Conservation (phyloP, 2,797 vertebrate genomes). For the Odontamblyopus rebecca region DNA sequence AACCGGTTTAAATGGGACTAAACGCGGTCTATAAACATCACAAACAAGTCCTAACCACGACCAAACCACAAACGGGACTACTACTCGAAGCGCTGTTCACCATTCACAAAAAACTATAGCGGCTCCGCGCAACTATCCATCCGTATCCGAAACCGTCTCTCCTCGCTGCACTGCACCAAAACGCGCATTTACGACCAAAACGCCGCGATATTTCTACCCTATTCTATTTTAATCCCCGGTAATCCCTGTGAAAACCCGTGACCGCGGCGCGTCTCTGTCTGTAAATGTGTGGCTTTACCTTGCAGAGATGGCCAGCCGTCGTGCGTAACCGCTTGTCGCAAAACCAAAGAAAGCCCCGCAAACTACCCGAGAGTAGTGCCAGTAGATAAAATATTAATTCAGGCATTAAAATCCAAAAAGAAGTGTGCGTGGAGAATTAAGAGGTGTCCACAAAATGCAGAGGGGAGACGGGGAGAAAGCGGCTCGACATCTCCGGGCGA, state of each 20-base stretch:
- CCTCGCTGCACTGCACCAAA: constrained; percentile 38
- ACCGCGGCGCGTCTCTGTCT: background rate
- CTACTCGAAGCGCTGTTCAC: background rate
- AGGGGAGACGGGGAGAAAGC: background rate
- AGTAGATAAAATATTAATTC: constrained; percentile 62
- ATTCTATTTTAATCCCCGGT: background rate
- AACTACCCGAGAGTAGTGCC: constrained; percentile 75
- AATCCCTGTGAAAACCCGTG: background rate
- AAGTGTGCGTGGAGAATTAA: constrained; percentile 32
- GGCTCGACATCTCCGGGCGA: background rate
- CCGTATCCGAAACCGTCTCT: background rate
- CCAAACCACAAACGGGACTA: background rate
- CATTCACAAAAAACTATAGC: constrained; percentile 8
- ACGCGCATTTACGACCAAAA: background rate
- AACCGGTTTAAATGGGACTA: background rate
- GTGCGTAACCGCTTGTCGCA: constrained; percentile 55
- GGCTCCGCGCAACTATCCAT: background rate
- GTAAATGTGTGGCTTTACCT: constrained; percentile 52
- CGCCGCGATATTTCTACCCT: background rate
- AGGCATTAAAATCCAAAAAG: constrained; percentile 74
- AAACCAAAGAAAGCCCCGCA: constrained; percentile 49
- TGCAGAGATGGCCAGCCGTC: constrained; percentile 51
- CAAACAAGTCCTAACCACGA: background rate
- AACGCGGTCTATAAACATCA: background rate
- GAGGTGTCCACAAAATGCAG: background rate